A percentile compares a stretch with the other conserved stretches of the same genome.
phyloP scores from a whole-genome alignment of 2,888 invertebrate genomes.

The Amorpha juglandis region DNA sequence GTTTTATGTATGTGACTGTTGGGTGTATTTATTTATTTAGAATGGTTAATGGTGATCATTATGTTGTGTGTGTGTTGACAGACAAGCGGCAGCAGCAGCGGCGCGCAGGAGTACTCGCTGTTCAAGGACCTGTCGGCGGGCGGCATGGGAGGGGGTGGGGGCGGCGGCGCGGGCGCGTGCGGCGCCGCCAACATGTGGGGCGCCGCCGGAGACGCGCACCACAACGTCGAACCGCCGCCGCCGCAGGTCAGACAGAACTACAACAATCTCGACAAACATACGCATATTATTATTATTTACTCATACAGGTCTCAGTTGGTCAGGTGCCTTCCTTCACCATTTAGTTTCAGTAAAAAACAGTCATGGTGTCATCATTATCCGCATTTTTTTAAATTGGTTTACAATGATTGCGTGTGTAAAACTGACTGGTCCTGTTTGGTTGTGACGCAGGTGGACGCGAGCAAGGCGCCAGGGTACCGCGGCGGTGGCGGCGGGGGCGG shows the following conservation, averaged over 20 bases:
- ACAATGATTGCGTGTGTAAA: too few relatives aligned
- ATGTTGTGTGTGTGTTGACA: too few relatives aligned
- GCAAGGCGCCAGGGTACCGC: constrained; percentile 96
- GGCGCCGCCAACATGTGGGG: constrained; percentile 79
- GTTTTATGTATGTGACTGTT: too few relatives aligned
- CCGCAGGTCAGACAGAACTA: constrained; percentile 64
- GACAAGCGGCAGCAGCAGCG: constrained; percentile 55
- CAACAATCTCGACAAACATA: neutral
- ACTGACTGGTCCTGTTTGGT: neutral
- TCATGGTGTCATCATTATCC: neutral
- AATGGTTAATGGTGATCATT: too few relatives aligned
- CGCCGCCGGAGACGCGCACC: constrained; percentile 64
- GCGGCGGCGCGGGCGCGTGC: too few relatives aligned
- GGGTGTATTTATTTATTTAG: too few relatives aligned
- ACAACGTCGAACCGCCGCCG: constrained; percentile 74
- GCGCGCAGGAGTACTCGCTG: constrained; percentile 92
- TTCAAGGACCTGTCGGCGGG: constrained; percentile 89
- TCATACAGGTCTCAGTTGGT: too few relatives aligned
- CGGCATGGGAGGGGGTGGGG: too few relatives aligned
- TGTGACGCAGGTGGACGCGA: constrained; percentile 88
- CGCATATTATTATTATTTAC: too few relatives aligned
- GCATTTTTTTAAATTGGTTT: neutral
- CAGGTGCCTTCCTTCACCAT: too few relatives aligned
- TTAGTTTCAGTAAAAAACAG: too few relatives aligned
- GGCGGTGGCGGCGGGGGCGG: constrained; percentile 90